A percentile compares a stretch with the other conserved stretches of the same genome.
Conservation (phyloP, 2,113 vertebrate species). For the Pomatostomus ruficeps region DNA sequence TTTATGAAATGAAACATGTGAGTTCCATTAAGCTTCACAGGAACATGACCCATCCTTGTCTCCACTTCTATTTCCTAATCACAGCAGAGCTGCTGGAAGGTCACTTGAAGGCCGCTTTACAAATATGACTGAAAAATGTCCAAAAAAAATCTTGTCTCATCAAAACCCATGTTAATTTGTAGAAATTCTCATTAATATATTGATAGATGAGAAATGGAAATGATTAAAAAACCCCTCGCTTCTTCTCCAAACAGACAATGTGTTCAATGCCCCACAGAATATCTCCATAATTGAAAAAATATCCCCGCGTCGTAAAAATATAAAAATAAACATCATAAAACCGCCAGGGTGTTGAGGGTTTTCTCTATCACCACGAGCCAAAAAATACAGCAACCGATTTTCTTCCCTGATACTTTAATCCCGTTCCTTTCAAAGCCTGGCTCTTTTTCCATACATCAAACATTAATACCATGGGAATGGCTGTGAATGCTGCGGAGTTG, state of each 20-base stretch:
- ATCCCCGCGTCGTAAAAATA: not conserved
- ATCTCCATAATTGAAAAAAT: not conserved
- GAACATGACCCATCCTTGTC: not conserved
- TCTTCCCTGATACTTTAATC: conserved; percentile 26
- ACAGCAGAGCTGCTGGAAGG: not conserved
- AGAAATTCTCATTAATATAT: not conserved
- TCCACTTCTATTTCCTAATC: not conserved
- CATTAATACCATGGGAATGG: not conserved
- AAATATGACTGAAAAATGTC: not conserved
- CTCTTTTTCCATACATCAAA: conserved; percentile 31
- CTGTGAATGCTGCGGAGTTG: not conserved
- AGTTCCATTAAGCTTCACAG: not conserved
- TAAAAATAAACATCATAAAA: conserved; percentile 1
- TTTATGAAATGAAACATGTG: not conserved
- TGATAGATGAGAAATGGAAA: not conserved
- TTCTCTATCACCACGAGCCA: not conserved
- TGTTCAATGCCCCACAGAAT: not conserved
- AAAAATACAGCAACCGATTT: not conserved
- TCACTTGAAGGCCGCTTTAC: not conserved
- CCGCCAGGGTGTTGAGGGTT: not conserved
- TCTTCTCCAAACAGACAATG: not conserved
- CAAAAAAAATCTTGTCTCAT: not conserved
- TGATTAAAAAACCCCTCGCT: accelerated
- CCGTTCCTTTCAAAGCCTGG: conserved; percentile 20
- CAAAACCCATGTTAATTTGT: not conserved